Evolutionary conservation across 2,797 vertebrate species (phyloP), one percentile per base, ranked within the genome.

Genomic region (Pangasius djambal): DNA sequence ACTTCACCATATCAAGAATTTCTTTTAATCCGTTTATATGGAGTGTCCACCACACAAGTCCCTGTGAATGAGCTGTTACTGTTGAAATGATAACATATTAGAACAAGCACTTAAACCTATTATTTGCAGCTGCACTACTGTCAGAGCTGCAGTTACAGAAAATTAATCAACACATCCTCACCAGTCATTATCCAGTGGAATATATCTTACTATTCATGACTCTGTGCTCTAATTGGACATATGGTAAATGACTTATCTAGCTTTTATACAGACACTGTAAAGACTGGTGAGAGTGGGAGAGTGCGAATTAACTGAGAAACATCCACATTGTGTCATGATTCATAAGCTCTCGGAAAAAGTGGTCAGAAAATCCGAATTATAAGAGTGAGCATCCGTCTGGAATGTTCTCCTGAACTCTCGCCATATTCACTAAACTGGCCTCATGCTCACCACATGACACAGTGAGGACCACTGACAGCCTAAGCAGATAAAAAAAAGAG

Each of bases 361-460:
- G 22, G 81, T 83, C 40, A 83, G 59, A 5, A n/a, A 25, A n/a
- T 44, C 37, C 37, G n/a, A n/a, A 61, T 82, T 59, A 82, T 40
- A 20, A 50, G 83, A 31, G 40, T 84, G n/a, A 44, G 37, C 4
- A 67, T 67, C 44, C 2, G 3, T 83, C n/a, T 79, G 77, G n/a
- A 79, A 57, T 79, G 77, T 79, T 57, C 50, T 79, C 16, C 75
- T 77, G 74, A 78, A 78, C 28, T 50, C 75, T 78, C 44, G 31
- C 48, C 48, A 28, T 78, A 13, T 57, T 57, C 28, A 57, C 52
- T 40, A 61, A 82, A 40, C 5, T 40, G 20, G 4, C 20, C 57
- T 40, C 4, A 3, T 25, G 28, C 37, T 59, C 31, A 37, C 20
- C 28, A 16, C 12, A 78, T 1, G 48, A 28, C 25, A 52, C 75